These are phyloP conservation scores for Megaustenia siamemsis DNA, from an alignment of 2,888 invertebrate species.

Conservation along the genomic window DNA sequence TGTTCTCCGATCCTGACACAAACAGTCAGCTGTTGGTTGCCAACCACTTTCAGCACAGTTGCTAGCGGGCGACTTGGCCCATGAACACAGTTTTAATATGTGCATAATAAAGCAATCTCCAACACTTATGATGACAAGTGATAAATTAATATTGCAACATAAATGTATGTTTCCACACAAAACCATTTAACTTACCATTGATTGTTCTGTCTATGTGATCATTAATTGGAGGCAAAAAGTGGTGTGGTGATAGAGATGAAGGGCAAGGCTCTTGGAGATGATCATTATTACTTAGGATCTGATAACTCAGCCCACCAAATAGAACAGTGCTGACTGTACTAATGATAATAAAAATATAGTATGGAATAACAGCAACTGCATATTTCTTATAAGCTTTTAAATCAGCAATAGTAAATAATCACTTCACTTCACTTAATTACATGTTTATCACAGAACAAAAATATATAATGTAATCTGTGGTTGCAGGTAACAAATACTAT, in stretches of 20 bases:
- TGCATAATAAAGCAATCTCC: too few species aligned
- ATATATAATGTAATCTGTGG: too few species aligned
- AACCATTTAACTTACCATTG: slow-evolving; percentile 1
- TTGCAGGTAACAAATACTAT: too few species aligned
- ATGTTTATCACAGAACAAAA: too few species aligned
- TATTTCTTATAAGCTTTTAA: background rate
- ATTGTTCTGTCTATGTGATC: background rate
- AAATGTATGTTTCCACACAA: too few species aligned
- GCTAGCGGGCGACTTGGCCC: too few species aligned
- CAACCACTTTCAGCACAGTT: too few species aligned
- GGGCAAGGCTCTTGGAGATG: background rate
- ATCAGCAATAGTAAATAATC: background rate
- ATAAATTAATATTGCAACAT: too few species aligned
- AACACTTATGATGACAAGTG: too few species aligned
- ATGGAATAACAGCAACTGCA: background rate
- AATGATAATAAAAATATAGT: background rate
- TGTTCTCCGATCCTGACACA: too few species aligned
- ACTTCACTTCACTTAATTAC: background rate
- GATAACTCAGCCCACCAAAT: slow-evolving; percentile 41
- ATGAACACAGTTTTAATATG: too few species aligned
- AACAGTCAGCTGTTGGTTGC: too few species aligned
- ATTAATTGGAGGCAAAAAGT: slow-evolving; percentile 33
- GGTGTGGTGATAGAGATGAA: background rate
- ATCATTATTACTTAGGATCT: slow-evolving; percentile 28
- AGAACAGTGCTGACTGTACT: slow-evolving; percentile 22